Conservation (phyloP, 2,888 invertebrate genomes). For the Rotaria macrura region DNA sequence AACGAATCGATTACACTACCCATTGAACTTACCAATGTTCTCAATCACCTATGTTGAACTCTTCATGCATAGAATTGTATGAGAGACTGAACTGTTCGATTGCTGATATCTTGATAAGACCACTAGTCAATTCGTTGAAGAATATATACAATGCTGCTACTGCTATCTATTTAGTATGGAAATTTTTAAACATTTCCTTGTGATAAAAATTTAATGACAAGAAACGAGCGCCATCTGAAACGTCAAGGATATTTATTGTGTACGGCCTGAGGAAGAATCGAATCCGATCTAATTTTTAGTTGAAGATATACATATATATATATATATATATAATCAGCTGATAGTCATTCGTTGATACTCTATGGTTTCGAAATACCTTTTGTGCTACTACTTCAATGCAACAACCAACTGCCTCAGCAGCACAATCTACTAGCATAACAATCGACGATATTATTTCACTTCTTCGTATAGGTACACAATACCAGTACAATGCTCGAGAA, state of each 20-base stretch:
- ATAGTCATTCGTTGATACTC: background rate
- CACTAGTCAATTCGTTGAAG: too few relatives aligned
- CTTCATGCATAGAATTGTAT: too few relatives aligned
- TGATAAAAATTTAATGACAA: background rate
- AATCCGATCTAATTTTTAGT: background rate
- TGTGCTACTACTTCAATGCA: background rate
- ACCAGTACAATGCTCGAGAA: background rate
- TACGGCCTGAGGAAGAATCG: background rate
- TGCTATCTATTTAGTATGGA: too few relatives aligned
- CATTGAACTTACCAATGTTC: too few relatives aligned
- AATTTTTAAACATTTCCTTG: too few relatives aligned
- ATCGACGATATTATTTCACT: conserved; percentile 43
- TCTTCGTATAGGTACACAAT: background rate
- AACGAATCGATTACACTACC: too few relatives aligned
- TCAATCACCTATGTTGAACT: too few relatives aligned
- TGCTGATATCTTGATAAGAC: too few relatives aligned
- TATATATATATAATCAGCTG: background rate
- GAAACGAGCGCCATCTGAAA: background rate
- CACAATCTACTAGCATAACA: background rate
- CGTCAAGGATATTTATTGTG: background rate
- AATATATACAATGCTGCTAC: too few relatives aligned
- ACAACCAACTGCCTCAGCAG: background rate
- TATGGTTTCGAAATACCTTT: background rate
- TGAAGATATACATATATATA: too few relatives aligned
- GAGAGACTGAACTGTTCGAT: too few relatives aligned